Evolutionary conservation across 2,113 vertebrate species (phyloP).

Genomic region (Cavia aperea): DNA sequence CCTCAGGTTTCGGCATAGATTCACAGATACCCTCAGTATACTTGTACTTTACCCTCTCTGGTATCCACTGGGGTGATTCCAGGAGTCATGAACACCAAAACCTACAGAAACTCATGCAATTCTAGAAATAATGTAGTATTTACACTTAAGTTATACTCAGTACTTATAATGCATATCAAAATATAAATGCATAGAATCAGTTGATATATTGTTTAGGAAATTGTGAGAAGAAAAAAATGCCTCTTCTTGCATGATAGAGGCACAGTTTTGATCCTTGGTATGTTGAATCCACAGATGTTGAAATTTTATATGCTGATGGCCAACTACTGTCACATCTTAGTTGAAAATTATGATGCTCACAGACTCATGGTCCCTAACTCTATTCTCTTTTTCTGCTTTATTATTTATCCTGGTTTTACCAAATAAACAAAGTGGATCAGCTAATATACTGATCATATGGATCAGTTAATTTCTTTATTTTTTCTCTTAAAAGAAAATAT

Average conservation of each 20-base stretch:
- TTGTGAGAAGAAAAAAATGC: background rate
- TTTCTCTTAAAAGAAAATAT: background rate
- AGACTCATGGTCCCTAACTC: rapidly evolving
- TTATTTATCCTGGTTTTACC: background rate
- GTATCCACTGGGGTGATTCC: background rate
- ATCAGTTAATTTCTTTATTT: background rate
- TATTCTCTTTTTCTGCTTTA: background rate
- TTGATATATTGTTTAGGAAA: background rate
- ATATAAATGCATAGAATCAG: background rate
- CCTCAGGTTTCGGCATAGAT: background rate
- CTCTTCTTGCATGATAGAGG: background rate
- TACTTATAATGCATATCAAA: background rate
- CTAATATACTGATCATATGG: background rate
- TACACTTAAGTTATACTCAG: background rate
- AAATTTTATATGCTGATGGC: background rate
- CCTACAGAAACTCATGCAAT: background rate
- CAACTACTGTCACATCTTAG: background rate
- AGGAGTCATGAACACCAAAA: background rate
- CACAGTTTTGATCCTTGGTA: background rate
- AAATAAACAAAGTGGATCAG: background rate
- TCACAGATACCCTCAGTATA: too few relatives aligned
- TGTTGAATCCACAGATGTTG: background rate
- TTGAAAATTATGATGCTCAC: background rate
- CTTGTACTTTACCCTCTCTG: too few relatives aligned
- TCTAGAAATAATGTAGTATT: background rate